These are phyloP conservation scores for Falco novaeseelandiae DNA, from an alignment of 2,797 vertebrate species.

Conservation along the genomic window DNA sequence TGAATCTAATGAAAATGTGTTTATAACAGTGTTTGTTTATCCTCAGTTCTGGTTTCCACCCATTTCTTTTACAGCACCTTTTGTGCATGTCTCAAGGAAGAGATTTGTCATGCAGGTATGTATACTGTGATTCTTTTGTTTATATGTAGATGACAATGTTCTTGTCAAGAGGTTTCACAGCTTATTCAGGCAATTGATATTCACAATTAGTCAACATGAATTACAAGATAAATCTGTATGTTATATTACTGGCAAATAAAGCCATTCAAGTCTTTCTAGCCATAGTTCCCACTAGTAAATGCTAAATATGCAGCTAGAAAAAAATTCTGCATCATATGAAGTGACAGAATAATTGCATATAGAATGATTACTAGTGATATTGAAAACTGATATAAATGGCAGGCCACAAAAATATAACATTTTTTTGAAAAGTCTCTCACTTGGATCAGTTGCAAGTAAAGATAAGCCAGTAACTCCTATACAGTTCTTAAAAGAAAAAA, in stretches of 20 bases:
- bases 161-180: neutral
- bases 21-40: neutral
- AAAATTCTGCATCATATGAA: neutral
- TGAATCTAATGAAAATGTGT: neutral
- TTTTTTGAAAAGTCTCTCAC: neutral
- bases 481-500: neutral
- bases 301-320: neutral
- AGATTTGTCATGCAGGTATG: neutral
- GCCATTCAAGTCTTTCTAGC: neutral
- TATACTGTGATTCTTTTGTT: neutral
- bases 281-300: neutral
- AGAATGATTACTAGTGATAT: neutral
- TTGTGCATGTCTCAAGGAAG: neutral
- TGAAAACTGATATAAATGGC: neutral
- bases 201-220: neutral
- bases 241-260: neutral
- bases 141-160: neutral
- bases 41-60: neutral
- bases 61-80: neutral
- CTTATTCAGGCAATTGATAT: neutral
- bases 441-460: neutral
- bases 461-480: neutral
- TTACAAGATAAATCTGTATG: neutral
- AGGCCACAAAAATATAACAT: neutral
- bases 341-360: neutral